Evolutionary conservation across 1,140 invertebrate genomes (phyloP).

Genomic region (Drosophila pruinosa): DNA sequence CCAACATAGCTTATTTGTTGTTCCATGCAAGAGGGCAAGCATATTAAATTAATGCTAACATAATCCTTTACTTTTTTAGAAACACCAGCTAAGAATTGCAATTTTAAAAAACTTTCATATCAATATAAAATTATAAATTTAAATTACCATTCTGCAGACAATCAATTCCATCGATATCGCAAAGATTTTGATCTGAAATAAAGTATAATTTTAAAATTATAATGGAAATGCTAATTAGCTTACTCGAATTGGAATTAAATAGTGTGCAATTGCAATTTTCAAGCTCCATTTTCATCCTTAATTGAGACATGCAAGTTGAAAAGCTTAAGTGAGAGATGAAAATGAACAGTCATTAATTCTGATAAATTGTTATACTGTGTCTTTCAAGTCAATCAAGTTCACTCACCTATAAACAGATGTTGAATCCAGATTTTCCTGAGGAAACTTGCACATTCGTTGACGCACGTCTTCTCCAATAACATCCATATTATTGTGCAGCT

Average conservation of each 20-base stretch:
- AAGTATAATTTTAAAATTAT: background rate
- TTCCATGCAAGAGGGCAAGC: conserved; percentile 58
- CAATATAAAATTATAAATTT: background rate
- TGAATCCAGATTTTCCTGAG: conserved; percentile 28
- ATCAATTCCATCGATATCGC: conserved; percentile 34
- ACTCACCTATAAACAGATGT: conserved; percentile 46
- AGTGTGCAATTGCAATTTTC: conserved; percentile 54
- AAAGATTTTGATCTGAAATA: conserved; percentile 26
- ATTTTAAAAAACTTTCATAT: background rate
- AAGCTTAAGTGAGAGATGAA: conserved; percentile 34
- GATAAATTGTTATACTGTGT: background rate
- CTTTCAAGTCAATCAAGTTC: background rate
- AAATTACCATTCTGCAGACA: conserved; percentile 45
- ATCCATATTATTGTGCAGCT: conserved; percentile 46
- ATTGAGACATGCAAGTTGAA: conserved; percentile 63
- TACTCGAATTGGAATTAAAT: conserved; percentile 1
- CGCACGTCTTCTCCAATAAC: conserved; percentile 50
- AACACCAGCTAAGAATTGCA: conserved; percentile 30
- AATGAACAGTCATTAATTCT: background rate
- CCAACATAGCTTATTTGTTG: conserved; percentile 59
- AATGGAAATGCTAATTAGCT: background rate
- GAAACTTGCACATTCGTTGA: conserved; percentile 62
- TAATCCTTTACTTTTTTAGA: conserved; percentile 36
- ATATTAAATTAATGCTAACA: conserved; percentile 36
- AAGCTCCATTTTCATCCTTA: conserved; percentile 54